Evolutionary conservation across 2,113 vertebrate genomes (phyloP).

Genomic region (Ctenomys sociabilis): DNA sequence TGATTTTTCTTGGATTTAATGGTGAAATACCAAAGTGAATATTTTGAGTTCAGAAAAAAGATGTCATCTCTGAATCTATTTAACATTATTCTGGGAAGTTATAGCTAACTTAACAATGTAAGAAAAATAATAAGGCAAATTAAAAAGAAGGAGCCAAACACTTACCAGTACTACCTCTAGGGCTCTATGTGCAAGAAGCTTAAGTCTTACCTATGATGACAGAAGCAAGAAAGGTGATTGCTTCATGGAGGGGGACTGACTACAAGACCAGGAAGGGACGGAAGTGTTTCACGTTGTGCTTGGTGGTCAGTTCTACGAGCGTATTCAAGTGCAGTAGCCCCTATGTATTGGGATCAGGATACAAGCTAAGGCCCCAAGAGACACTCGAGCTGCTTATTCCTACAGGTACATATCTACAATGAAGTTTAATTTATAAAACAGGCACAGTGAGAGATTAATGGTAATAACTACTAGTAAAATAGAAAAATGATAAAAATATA

Average conservation of each 20-base stretch:
- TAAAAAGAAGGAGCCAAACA: neutral
- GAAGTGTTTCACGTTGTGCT: neutral
- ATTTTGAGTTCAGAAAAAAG: neutral
- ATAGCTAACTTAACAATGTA: neutral
- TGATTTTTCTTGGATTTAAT: neutral
- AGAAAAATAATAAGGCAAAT: neutral
- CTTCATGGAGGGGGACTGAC: neutral
- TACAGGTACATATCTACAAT: neutral
- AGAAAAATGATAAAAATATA: neutral
- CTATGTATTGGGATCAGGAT: neutral
- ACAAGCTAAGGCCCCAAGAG: neutral
- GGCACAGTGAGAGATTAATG: neutral
- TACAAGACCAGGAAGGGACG: accelerated
- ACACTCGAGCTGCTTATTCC: neutral
- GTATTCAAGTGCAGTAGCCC: neutral
- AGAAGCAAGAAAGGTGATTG: neutral
- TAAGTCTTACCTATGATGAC: neutral
- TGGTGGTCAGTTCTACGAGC: neutral
- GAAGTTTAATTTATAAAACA: neutral
- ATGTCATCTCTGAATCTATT: neutral
- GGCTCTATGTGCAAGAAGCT: neutral
- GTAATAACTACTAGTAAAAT: neutral
- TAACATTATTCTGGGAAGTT: neutral
- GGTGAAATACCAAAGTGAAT: neutral
- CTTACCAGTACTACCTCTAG: neutral